Conservation (phyloP, 2,888 invertebrate species). For the Theodoxus fluviatilis region DNA sequence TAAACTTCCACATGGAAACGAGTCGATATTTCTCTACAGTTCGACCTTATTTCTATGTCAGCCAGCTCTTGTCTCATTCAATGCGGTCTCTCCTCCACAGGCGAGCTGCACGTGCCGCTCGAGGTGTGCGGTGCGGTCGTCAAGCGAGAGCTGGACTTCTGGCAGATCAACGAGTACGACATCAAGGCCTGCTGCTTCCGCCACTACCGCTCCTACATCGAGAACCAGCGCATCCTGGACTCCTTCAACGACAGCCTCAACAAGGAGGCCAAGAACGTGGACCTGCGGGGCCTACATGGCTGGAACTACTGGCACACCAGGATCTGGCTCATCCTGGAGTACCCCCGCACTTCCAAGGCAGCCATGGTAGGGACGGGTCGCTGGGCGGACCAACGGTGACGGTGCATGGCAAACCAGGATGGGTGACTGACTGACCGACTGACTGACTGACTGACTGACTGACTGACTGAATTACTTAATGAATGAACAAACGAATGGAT, state of each 20-base stretch:
- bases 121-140: slow-evolving; percentile 65
- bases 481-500: no score
- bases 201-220: slow-evolving; percentile 59
- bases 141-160: slow-evolving; percentile 62
- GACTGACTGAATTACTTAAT: no score
- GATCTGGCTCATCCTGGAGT: slow-evolving; percentile 62
- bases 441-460: no score
- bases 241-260: slow-evolving; percentile 57
- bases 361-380: slow-evolving; percentile 56
- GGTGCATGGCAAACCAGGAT: no score
- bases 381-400: not conserved
- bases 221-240: slow-evolving; percentile 59
- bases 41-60: no score
- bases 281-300: slow-evolving; percentile 47
- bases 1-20: no score
- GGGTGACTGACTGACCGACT: no score
- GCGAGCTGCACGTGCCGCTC: slow-evolving; percentile 63
- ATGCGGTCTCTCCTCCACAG: slow-evolving; percentile 38
- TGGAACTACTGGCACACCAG: slow-evolving; percentile 56
- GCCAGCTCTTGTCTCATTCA: not conserved
- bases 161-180: slow-evolving; percentile 61
- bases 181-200: slow-evolving; percentile 64
- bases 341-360: slow-evolving; percentile 58
- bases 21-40: no score
- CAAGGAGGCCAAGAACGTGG: slow-evolving; percentile 53